Evolutionary conservation across 2,113 vertebrate genomes (phyloP).

Genomic region (Promerops cafer): DNA sequence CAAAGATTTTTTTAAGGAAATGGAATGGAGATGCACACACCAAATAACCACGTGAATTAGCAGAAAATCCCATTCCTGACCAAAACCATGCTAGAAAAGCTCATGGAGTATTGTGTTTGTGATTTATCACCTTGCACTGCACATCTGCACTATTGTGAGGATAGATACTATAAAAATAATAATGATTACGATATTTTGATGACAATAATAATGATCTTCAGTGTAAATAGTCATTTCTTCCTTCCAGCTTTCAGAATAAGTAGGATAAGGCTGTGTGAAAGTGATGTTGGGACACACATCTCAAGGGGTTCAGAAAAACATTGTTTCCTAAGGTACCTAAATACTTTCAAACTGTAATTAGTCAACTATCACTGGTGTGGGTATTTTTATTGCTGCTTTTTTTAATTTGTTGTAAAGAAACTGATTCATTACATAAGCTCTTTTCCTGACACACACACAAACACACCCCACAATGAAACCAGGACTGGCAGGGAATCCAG

Average conservation of each 20-base stretch:
- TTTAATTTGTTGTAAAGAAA: not conserved
- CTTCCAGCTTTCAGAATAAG: not conserved
- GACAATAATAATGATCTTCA: not conserved
- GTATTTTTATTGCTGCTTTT: not conserved
- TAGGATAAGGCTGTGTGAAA: not conserved
- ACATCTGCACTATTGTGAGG: not conserved
- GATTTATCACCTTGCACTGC: not conserved
- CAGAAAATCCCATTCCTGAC: not conserved
- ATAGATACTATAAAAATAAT: not conserved
- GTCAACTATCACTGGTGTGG: not conserved
- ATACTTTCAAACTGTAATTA: not conserved
- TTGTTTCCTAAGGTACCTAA: not conserved
- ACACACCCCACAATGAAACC: not conserved
- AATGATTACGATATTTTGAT: not conserved
- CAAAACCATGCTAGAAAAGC: not conserved
- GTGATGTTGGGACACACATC: not conserved
- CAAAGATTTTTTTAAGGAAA: not conserved
- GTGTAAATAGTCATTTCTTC: not conserved
- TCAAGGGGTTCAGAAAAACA: not conserved
- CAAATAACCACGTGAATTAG: not conserved
- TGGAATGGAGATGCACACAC: not conserved
- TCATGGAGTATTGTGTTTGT: not conserved
- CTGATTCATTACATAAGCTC: not conserved
- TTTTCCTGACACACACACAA: not conserved
- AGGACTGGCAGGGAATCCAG: not conserved